Evolutionary conservation across 2,888 invertebrate genomes (phyloP).

Genomic region (Coronaproctus castanopsis): DNA sequence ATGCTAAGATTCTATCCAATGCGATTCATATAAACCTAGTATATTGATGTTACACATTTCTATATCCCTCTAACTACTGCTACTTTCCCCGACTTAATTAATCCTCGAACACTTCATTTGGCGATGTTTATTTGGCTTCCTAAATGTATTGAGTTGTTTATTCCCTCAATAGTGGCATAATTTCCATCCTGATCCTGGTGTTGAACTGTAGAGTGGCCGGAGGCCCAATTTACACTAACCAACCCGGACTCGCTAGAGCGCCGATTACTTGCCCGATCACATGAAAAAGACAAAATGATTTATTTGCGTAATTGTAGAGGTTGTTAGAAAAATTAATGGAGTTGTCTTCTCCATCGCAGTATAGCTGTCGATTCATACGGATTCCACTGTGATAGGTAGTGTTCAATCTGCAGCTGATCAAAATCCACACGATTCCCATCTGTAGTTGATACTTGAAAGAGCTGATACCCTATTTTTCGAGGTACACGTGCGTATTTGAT

Average conservation of each 20-base stretch:
- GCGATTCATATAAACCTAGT: not conserved
- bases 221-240: not conserved
- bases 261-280: not conserved
- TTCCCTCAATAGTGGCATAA: not conserved
- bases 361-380: not conserved
- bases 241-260: not conserved
- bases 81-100: not conserved
- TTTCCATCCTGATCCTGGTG: not conserved
- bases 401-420: not conserved
- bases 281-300: not conserved
- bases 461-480: not conserved
- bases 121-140: not conserved
- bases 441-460: not conserved
- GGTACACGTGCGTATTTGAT: not conserved
- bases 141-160: not conserved
- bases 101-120: not conserved
- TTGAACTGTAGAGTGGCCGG: not conserved
- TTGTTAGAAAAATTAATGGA: not conserved
- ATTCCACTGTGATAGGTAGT: not conserved
- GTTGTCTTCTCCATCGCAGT: not conserved
- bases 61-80: not conserved
- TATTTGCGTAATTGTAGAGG: not conserved
- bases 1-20: not conserved
- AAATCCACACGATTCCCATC: not conserved
- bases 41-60: not conserved